Percentiles rank a stretch among this genome's conserved stretches.
Evolutionary conservation across 2,888 invertebrate genomes (phyloP).

Genomic region (Orthosia cruda): DNA sequence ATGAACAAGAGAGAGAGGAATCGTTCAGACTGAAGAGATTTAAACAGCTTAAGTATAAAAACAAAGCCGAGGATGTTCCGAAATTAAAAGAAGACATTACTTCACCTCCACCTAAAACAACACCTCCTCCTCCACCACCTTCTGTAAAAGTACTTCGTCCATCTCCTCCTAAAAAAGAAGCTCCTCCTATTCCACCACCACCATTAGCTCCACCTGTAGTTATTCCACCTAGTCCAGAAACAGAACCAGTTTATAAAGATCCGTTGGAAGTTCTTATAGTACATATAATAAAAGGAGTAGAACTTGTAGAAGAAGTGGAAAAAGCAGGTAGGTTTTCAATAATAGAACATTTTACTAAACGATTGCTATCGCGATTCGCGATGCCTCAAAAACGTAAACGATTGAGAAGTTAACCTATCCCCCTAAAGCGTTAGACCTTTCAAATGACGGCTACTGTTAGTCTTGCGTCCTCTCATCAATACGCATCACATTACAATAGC

Average conservation of each 20-base stretch:
- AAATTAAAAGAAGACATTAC: background rate
- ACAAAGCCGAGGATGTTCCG: fast-evolving
- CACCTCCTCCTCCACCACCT: background rate
- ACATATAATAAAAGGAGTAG: slow-evolving; percentile 14
- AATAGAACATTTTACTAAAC: background rate
- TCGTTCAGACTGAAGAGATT: slow-evolving; percentile 40
- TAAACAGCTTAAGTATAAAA: slow-evolving; percentile 36
- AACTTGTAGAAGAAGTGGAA: slow-evolving; percentile 11
- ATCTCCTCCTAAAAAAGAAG: background rate
- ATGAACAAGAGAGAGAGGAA: slow-evolving; percentile 59
- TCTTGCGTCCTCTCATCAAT: background rate
- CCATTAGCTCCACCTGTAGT: background rate
- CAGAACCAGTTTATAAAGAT: no score
- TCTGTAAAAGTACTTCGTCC: background rate
- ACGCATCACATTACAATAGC: background rate
- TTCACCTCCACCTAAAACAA: background rate
- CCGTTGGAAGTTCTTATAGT: slow-evolving; percentile 14
- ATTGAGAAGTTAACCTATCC: background rate
- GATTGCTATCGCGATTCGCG: background rate
- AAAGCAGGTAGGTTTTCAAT: slow-evolving; percentile 19
- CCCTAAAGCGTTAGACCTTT: background rate
- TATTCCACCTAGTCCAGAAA: background rate
- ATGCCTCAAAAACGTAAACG: background rate
- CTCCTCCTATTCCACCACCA: background rate
- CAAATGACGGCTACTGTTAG: background rate